Conservation (phyloP, 2,113 vertebrate genomes). For the Brienomyrus brachyistius region DNA sequence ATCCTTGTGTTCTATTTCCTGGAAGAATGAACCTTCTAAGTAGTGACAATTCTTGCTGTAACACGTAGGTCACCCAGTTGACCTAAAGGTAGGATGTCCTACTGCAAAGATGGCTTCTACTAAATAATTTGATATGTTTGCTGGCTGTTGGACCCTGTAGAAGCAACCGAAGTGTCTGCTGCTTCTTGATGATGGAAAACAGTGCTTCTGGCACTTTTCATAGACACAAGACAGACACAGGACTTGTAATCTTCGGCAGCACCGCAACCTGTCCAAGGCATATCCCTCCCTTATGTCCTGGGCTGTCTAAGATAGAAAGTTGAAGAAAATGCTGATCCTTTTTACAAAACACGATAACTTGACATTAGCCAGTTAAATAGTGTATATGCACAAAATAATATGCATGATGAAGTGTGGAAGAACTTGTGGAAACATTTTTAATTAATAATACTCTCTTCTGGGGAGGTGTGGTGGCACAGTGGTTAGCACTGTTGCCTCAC, state of each 20-base stretch:
- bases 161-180: not conserved
- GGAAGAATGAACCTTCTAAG: slow-evolving; percentile 17
- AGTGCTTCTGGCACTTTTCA: not conserved
- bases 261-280: not conserved
- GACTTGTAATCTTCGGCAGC: not conserved
- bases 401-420: too few relatives aligned
- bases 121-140: not conserved
- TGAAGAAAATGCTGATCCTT: too few relatives aligned
- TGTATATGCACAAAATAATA: not conserved
- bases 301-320: not conserved
- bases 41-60: slow-evolving; percentile 1
- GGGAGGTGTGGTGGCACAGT: too few relatives aligned
- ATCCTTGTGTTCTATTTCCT: slow-evolving; percentile 18
- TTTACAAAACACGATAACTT: not conserved
- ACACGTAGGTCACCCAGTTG: not conserved
- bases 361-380: not conserved
- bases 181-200: not conserved
- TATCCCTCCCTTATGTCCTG: not conserved
- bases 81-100: not conserved
- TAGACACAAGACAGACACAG: not conserved
- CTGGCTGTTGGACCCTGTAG: not conserved
- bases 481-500: too few relatives aligned
- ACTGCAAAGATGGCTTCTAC: not conserved
- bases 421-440: too few relatives aligned
- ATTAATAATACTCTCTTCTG: too few relatives aligned